These are phyloP conservation scores for Mantis religiosa DNA, from an alignment of 2,888 invertebrate species.

Conservation along the genomic window DNA sequence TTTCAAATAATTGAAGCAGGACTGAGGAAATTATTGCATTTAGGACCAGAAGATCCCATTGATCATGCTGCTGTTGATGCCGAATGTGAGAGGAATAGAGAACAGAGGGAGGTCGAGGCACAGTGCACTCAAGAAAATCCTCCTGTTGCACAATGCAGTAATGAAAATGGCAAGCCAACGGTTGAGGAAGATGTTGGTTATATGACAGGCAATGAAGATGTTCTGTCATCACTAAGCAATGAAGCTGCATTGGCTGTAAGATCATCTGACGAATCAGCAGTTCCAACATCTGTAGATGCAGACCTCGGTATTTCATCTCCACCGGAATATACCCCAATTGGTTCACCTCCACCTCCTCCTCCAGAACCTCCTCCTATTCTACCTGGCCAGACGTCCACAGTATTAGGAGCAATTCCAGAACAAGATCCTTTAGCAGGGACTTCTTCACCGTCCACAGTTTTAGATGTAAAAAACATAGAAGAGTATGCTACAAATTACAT, in stretches of 20 bases:
- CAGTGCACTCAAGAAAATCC: too few relatives aligned
- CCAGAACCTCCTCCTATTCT: not conserved
- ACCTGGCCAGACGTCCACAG: not conserved
- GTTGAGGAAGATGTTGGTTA: not conserved
- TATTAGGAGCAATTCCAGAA: not conserved
- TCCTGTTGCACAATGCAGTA: too few relatives aligned
- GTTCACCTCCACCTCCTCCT: not conserved
- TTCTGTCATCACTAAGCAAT: not conserved
- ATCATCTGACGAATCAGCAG: too few relatives aligned
- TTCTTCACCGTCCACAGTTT: not conserved
- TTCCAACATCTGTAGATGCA: not conserved
- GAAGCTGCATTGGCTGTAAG: too few relatives aligned
- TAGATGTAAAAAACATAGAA: not conserved
- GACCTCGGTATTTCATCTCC: not conserved
- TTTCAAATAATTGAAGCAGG: not conserved
- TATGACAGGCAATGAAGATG: not conserved
- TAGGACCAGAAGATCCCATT: not conserved
- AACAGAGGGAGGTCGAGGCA: too few relatives aligned
- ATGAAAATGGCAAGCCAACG: too few relatives aligned
- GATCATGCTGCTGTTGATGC: not conserved
- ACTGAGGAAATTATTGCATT: not conserved
- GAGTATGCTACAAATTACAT: too few relatives aligned
- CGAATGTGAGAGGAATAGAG: not conserved
- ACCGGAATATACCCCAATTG: not conserved
- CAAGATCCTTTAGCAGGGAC: not conserved